Conservation (phyloP, 2,113 vertebrate species). For the Myrmecobius fasciatus region DNA sequence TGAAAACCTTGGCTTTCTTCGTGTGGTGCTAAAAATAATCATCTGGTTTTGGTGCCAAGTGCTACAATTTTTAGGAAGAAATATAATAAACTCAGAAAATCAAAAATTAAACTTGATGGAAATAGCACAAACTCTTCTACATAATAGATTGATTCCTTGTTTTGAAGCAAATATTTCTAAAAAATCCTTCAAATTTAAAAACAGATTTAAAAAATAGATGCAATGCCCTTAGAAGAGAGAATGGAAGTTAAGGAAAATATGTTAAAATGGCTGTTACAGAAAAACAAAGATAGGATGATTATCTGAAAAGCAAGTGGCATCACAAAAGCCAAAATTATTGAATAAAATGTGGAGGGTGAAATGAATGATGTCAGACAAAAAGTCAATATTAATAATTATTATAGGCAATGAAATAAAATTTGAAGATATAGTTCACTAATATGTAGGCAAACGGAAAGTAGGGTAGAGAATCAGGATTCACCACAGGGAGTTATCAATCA, state of each 20-base stretch:
- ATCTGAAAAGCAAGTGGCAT: not conserved
- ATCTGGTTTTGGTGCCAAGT: not conserved
- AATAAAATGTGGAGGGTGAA: not conserved
- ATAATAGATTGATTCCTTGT: too few relatives aligned
- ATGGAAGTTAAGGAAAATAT: not conserved
- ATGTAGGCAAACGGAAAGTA: not conserved
- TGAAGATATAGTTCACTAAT: not conserved
- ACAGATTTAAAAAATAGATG: not conserved
- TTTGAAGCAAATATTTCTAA: not conserved
- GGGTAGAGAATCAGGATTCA: not conserved
- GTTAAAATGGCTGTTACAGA: not conserved
- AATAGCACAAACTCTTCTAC: not conserved
- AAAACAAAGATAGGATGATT: not conserved
- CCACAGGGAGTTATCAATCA: not conserved
- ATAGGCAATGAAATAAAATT: not conserved
- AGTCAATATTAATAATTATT: not conserved
- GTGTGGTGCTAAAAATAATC: constrained; percentile 38
- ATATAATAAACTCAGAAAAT: not conserved
- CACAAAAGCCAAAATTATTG: not conserved
- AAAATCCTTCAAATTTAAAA: not conserved
- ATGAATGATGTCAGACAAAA: not conserved
- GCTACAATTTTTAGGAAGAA: not conserved
- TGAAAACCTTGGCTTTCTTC: not conserved
- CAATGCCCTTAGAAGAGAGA: not conserved
- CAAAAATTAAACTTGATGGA: not conserved